These are phyloP conservation scores for Pseudocheirus occidentalis DNA, from an alignment of 2,797 vertebrate genomes.

Conservation along the genomic window DNA sequence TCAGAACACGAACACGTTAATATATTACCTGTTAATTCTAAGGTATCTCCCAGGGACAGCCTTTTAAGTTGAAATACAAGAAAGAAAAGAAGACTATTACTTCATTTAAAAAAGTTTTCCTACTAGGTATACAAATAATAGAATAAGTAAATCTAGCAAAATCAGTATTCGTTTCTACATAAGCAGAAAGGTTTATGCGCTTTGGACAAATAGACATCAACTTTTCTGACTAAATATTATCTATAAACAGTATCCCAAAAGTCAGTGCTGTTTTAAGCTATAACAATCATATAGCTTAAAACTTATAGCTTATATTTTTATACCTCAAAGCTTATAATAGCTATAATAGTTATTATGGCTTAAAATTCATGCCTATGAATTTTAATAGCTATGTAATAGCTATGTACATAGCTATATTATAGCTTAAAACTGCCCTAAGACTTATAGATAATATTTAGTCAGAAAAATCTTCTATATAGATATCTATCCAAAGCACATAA, in stretches of 20 bases:
- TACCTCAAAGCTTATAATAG: too few relatives aligned
- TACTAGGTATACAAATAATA: conserved; percentile 8
- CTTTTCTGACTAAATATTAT: not conserved
- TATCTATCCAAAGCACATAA: not conserved
- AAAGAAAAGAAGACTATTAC: not conserved
- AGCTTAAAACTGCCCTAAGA: too few relatives aligned
- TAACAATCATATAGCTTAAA: too few relatives aligned
- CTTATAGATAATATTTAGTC: too few relatives aligned
- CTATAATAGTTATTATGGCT: too few relatives aligned
- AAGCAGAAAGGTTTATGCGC: conserved; percentile 13
- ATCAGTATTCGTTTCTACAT: not conserved
- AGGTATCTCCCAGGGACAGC: conserved; percentile 32
- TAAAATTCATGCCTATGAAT: too few relatives aligned
- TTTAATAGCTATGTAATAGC: too few relatives aligned
- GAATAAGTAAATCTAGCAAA: conserved; percentile 34
- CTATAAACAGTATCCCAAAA: too few relatives aligned
- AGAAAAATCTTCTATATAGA: not conserved
- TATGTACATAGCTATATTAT: too few relatives aligned
- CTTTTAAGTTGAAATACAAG: conserved; percentile 48
- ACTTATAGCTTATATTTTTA: too few relatives aligned
- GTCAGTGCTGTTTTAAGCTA: too few relatives aligned
- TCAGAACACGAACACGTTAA: not conserved
- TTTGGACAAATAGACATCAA: conserved; percentile 7
- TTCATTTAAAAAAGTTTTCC: conserved; percentile 30
- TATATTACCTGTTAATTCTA: conserved; percentile 36